These are phyloP conservation scores for Halichondria panicea DNA, from an alignment of 37 sponge, comb jelly and placozoan genomes.

Conservation along the genomic window DNA sequence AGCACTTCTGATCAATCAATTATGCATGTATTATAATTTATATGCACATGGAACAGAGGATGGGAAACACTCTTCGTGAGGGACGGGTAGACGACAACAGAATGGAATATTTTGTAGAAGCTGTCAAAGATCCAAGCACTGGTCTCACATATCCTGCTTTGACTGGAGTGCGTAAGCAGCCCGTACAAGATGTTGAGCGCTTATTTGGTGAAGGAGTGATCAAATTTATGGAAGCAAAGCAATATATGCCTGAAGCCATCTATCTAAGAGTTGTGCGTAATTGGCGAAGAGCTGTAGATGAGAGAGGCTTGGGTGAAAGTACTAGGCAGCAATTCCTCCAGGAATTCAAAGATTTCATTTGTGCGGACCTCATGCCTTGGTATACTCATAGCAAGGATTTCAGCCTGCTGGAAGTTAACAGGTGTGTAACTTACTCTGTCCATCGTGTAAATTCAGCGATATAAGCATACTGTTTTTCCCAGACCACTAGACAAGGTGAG, in stretches of 20 bases:
- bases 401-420: constrained; percentile 22
- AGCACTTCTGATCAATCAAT: too few species aligned
- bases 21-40: too few species aligned
- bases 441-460: neutral
- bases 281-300: constrained; percentile 46
- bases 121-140: constrained; percentile 11
- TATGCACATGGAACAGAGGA: too few species aligned
- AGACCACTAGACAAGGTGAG: neutral
- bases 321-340: neutral
- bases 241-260: constrained; percentile 11
- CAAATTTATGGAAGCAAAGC: neutral
- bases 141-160: constrained; percentile 31
- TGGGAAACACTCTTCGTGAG: neutral
- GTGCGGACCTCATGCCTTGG: constrained; percentile 37
- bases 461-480: neutral
- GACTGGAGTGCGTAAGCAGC: constrained; percentile 29
- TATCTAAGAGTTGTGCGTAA: constrained; percentile 10
- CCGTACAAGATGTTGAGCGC: constrained; percentile 23
- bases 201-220: constrained; percentile 8
- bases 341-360: constrained; percentile 1
- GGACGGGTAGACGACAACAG: neutral
- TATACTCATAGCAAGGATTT: constrained; percentile 3
- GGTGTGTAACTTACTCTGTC: neutral
- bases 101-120: constrained; percentile 27
- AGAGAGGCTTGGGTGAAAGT: constrained; percentile 20